Evolutionary conservation across 2,888 invertebrate genomes (phyloP), one percentile per base, ranked within the genome.

Genomic region (Plusia festucae): DNA sequence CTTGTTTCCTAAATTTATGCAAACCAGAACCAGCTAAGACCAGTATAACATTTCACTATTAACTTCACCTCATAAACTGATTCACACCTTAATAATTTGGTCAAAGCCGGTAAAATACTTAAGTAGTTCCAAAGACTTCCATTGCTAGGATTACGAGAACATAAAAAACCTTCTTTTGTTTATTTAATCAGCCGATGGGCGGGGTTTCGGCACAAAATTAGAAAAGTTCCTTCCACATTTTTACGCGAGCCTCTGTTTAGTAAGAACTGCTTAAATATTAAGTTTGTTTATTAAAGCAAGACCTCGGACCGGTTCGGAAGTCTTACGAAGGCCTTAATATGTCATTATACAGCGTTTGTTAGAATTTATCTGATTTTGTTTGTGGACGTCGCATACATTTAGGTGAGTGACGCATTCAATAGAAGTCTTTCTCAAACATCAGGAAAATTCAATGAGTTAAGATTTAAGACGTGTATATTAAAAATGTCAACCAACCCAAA

Each of bases 231-330:
- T 18, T 71, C 67, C 76, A 81, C 70, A 82, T 83, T 84, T 83
- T 84, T 75, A 79, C 73, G 52, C 53, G 53, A 65, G 55, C 59
- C 53, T 54, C 46, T 61, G 65, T 82, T 82, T 71, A 80, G 79
- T 82, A 84, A 84, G 84, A 85, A 88, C 84, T 86, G 83, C 85
- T 89, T 85, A 88, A 89, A 88, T 90, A 89, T 89, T 88, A 85
- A 85, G 82, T 85, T 86, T 83, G 84, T 84, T 88, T 88, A 85
- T 81, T 81, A 85, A 83, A 81, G 67, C 73, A 69, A 64, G 73
- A 55, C 78, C 76, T 82, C 32, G 44, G 32, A 20, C 18, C 49
- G 75, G 71, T 81, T 84, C 73, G 71, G 59, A 70, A 79, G 70
- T 77, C 73, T 71, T 27, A 68, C 65, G 69, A 76, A 63, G 65